Evolutionary conservation across 2,888 invertebrate species (phyloP), one percentile per base, ranked within the genome.

Genomic region (Pristionchus arcanus): DNA sequence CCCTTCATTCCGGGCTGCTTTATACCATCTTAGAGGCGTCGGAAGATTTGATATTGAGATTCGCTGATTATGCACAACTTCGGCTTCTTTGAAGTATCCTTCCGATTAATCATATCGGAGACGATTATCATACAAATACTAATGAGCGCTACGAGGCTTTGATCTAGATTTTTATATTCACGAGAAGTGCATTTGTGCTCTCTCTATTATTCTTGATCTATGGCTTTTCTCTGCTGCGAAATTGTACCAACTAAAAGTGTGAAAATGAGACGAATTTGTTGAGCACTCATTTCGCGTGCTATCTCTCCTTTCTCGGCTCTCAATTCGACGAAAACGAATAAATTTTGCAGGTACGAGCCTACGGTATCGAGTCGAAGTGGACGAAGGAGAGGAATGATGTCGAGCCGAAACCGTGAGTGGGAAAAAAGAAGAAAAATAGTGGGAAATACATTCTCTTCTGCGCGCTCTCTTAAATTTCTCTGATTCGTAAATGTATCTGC

Each of bases 361-460:
- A 92, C 83, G 93, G 93, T 25, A 92, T 93, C 53, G 91, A 93
- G 59, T 93, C 93, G 0, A 92, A 92, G 71, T 93, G 93, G 93
- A 92, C 92, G 16, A 90, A 90, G 89, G 90, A 71, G 21, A 16
- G 34, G 53, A 55, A 63, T 34, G 74, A 88, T 74, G 87, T 31
- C 15, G 68, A 68, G 7, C 49, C 74, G 31, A 88, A 91, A 83
- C 88, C 90, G 59, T 86, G 87, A 87, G 90, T 90, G 28, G 25
- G 53, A 0, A 49, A 90, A 90, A n/a, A n/a, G n/a, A n/a, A n/a
- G n/a, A n/a, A n/a, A 49, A 90, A 90, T 90, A 83, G 86, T 66
- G 42, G n/a, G 19, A 42, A 42, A 34, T 37, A 4, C 81, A 31
- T 7, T n/a, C 15, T 71, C 71, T 71, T 7, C 28, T 28, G 28